Conservation (phyloP, 1,140 invertebrate species). For the Himalopsyche phryganea region DNA sequence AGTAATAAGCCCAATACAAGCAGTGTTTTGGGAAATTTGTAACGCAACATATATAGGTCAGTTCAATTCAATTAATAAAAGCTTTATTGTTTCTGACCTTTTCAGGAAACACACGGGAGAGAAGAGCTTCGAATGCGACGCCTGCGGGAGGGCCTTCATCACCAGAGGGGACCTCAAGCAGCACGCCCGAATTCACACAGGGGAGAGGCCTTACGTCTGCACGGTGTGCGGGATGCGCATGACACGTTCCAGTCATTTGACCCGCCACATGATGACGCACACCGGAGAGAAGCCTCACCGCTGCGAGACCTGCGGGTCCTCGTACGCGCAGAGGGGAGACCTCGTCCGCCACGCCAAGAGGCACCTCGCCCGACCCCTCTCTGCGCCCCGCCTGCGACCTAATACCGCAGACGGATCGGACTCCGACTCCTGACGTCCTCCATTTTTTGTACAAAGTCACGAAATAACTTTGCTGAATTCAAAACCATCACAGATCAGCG, state of each 20-base stretch:
- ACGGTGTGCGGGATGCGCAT: conserved; percentile 59
- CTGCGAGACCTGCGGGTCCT: conserved; percentile 12
- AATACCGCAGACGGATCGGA: no score
- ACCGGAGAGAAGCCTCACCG: conserved; percentile 28
- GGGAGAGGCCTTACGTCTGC: conserved; percentile 61
- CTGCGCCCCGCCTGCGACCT: no score
- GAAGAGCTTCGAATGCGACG: conserved; percentile 56
- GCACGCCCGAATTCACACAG: conserved; percentile 63
- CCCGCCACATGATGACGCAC: conserved; percentile 42
- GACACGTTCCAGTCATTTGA: conserved; percentile 44
- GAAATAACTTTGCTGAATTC: no score
- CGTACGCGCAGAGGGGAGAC: conserved; percentile 28
- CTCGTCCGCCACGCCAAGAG: conserved; percentile 24
- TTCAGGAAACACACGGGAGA: conserved; percentile 58
- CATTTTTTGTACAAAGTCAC: no score
- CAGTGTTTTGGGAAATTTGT: no score
- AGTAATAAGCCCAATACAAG: no score
- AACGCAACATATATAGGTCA: no score
- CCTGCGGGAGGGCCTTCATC: conserved; percentile 50
- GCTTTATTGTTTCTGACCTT: no score
- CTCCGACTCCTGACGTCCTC: no score
- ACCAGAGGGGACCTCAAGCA: conserved; percentile 51
- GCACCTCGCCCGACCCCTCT: not conserved
- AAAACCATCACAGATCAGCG: no score
- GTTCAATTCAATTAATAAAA: no score